Conservation (phyloP, 2,113 vertebrate genomes). For the Pachypanchax playfairii region DNA sequence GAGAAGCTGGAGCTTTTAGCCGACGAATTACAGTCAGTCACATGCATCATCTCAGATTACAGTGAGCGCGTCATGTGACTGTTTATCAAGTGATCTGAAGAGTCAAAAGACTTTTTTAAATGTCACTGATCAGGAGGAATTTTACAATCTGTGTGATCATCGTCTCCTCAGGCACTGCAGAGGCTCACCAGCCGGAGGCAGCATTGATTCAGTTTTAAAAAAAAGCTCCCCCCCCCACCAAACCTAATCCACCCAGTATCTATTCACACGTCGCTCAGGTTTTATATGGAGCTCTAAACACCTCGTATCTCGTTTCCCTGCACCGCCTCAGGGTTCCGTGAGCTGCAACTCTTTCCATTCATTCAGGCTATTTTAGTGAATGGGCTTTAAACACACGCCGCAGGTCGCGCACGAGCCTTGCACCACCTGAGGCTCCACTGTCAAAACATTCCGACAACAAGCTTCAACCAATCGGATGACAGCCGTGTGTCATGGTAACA, state of each 20-base stretch:
- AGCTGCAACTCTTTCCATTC: conserved; percentile 28
- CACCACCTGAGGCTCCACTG: conserved; percentile 63
- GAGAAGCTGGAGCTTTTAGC: conserved; percentile 66
- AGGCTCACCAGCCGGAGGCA: conserved; percentile 65
- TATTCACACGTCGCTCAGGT: conserved; percentile 30
- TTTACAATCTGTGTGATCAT: background rate
- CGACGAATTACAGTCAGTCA: conserved; percentile 61
- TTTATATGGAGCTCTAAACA: conserved; percentile 40
- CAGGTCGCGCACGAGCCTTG: conserved; percentile 8
- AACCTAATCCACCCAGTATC: conserved; percentile 55
- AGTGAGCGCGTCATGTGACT: conserved; percentile 7
- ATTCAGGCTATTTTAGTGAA: conserved; percentile 36
- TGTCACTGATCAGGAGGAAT: background rate
- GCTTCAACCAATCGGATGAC: conserved; percentile 34
- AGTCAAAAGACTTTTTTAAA: background rate
- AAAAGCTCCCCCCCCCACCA: conserved; percentile 32
- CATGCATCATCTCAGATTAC: conserved; percentile 61
- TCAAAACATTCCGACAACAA: conserved; percentile 45
- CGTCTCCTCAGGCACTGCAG: background rate
- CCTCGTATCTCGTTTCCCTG: conserved; percentile 22
- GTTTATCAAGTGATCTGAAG: background rate
- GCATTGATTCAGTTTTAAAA: conserved; percentile 31
- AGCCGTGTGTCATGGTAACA: conserved; percentile 60
- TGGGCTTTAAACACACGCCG: conserved; percentile 20
- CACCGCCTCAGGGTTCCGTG: conserved; percentile 18